A percentile compares a stretch with the other conserved stretches of the same genome.
Conservation (phyloP, 1,140 invertebrate genomes). For the Euborellia annulipes region DNA sequence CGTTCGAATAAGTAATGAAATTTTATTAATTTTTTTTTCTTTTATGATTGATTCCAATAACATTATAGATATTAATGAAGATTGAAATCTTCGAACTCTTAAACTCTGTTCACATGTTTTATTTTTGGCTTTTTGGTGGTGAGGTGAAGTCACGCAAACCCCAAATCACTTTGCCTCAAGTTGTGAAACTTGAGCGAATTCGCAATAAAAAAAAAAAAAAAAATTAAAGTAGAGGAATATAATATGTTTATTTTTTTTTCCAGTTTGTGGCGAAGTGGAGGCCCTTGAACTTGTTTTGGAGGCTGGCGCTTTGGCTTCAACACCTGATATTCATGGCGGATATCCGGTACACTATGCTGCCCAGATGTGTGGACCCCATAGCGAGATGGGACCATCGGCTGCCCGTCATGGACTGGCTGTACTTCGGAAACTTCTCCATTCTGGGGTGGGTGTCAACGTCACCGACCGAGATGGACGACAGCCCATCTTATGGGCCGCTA, state of each 20-base stretch:
- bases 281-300: constrained; percentile 69
- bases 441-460: constrained; percentile 65
- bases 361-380: constrained; percentile 77
- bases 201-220: no score
- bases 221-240: constrained; percentile 19
- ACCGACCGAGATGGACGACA: constrained; percentile 81
- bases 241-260: constrained; percentile 21
- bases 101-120: no score
- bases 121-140: no score
- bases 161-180: no score
- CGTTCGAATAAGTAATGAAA: no score
- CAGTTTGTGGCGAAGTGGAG: constrained; percentile 81
- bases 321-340: constrained; percentile 83
- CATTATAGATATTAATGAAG: no score
- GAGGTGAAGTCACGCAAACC: not conserved
- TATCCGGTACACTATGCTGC: constrained; percentile 94
- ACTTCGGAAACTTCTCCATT: constrained; percentile 63
- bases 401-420: constrained; percentile 51
- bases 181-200: not conserved
- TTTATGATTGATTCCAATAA: no score
- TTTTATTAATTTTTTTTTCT: no score
- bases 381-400: constrained; percentile 39
- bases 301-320: constrained; percentile 65
- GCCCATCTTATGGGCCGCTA: constrained; percentile 91
- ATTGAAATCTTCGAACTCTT: no score